A percentile compares a stretch with the other conserved stretches of the same genome.
These are phyloP conservation scores for Aproaerema taeniolella DNA, from an alignment of 2,888 invertebrate species.

Conservation along the genomic window DNA sequence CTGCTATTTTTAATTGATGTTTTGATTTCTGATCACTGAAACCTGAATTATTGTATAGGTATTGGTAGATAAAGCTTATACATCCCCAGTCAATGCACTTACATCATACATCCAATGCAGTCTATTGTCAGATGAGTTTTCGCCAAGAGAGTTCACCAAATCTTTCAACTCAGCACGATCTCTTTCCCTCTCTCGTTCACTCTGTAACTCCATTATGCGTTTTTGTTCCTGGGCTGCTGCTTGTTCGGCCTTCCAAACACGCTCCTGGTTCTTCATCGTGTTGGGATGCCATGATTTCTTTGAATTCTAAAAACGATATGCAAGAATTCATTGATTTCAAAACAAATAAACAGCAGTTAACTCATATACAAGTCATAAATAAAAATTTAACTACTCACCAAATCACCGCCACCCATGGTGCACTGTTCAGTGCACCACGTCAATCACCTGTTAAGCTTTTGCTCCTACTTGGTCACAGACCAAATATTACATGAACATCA, in stretches of 20 bases:
- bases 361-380: not conserved
- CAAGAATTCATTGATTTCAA: not conserved
- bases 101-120: slow-evolving; percentile 95
- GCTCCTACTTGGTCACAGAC: no score
- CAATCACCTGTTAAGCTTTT: no score
- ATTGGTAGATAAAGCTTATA: no score
- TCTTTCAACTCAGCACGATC: slow-evolving; percentile 81
- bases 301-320: slow-evolving; percentile 76
- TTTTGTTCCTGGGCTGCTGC: slow-evolving; percentile 83
- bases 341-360: not conserved
- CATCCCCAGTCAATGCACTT: no score
- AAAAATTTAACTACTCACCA: slow-evolving; percentile 37
- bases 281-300: slow-evolving; percentile 90
- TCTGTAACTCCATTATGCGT: slow-evolving; percentile 81
- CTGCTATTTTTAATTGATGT: no score
- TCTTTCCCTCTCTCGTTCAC: slow-evolving; percentile 81
- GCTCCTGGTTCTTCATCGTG: slow-evolving; percentile 86
- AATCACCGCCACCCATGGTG: slow-evolving; percentile 64
- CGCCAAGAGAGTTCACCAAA: slow-evolving; percentile 75
- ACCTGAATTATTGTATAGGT: no score
- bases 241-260: slow-evolving; percentile 88
- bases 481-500: no score
- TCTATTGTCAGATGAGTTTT: slow-evolving; percentile 75
- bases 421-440: no score
- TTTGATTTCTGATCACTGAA: no score